These are phyloP conservation scores for Beroe forskalii DNA, from an alignment of 37 sponge, comb jelly and placozoan genomes.

Conservation along the genomic window DNA sequence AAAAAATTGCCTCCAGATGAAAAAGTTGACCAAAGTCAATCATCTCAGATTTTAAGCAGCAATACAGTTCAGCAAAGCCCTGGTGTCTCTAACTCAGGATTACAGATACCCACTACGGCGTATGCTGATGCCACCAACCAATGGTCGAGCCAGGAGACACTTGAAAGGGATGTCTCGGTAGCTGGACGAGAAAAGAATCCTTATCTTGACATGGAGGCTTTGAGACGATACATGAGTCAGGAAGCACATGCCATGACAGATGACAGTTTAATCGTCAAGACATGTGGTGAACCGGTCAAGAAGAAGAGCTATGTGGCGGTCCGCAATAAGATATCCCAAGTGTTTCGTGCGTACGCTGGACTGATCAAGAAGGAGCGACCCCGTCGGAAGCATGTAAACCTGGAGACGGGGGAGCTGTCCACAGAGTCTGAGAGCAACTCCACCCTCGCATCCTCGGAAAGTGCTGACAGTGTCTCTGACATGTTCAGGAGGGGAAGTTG, in stretches of 20 bases:
- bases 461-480: background rate
- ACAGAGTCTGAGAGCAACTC: background rate
- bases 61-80: too few species aligned
- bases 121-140: too few species aligned
- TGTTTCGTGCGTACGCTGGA: background rate
- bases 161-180: too few species aligned
- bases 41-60: too few species aligned
- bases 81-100: too few species aligned
- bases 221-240: background rate
- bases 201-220: background rate
- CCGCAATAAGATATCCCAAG: background rate
- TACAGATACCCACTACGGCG: too few species aligned
- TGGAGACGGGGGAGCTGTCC: background rate
- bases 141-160: too few species aligned
- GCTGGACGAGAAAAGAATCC: constrained; percentile 11
- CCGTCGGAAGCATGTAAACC: background rate
- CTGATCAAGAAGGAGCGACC: background rate
- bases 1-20: too few species aligned
- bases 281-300: background rate
- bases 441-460: background rate
- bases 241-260: background rate
- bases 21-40: too few species aligned
- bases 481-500: background rate
- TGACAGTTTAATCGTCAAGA: background rate
- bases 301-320: background rate